Evolutionary conservation across 2,797 vertebrate genomes (phyloP).

Genomic region (Falco cherrug): DNA sequence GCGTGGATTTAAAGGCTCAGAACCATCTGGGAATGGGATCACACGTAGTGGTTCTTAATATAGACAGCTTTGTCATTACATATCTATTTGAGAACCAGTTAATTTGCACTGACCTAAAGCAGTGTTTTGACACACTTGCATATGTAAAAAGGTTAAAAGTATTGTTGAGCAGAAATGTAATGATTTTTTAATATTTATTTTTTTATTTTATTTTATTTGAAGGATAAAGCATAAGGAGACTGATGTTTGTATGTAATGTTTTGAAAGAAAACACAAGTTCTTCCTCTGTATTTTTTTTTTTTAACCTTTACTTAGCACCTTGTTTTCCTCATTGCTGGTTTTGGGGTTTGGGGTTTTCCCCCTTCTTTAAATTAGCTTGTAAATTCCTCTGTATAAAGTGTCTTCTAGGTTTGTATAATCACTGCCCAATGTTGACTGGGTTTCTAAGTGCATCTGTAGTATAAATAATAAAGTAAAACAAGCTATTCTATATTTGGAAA

Average conservation of each 20-base stretch:
- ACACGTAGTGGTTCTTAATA: slow-evolving; percentile 68
- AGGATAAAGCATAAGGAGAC: neutral
- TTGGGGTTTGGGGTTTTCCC: neutral
- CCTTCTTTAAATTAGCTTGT: neutral
- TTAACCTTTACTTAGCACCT: neutral
- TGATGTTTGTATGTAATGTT: neutral
- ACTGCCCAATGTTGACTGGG: neutral
- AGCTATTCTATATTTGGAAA: neutral
- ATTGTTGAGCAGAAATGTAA: neutral
- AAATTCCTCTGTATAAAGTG: neutral
- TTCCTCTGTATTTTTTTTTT: neutral
- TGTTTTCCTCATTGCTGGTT: neutral
- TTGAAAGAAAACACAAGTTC: neutral
- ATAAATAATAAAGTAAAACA: neutral
- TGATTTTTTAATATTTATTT: neutral
- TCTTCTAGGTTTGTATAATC: neutral
- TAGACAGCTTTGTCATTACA: slow-evolving; percentile 67
- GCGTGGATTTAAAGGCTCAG: slow-evolving; percentile 81
- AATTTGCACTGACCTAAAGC: slow-evolving; percentile 44
- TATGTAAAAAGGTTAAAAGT: slow-evolving; percentile 16
- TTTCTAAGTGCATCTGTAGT: neutral
- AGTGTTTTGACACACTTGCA: slow-evolving; percentile 42
- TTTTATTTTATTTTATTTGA: neutral
- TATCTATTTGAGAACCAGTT: slow-evolving; percentile 55
- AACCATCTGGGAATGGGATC: slow-evolving; percentile 73